Base-by-base conservation (phyloP, 2,113 vertebrate genomes). In the Conger conger region DNA sequence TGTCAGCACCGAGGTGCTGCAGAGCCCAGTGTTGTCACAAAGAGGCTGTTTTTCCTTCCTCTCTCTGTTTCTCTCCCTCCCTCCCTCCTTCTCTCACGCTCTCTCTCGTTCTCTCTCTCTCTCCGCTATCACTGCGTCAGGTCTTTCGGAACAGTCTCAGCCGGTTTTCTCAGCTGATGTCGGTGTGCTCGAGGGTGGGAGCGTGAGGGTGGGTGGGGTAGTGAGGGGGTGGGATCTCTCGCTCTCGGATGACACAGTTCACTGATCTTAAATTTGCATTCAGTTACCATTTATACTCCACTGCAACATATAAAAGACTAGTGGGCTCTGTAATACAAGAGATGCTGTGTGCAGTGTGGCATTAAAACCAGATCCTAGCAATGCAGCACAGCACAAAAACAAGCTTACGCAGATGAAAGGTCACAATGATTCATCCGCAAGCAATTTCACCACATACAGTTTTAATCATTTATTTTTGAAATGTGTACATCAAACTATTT, bases 261-360 rank as follows among this genome's bases (percentile, higher is more conserved):
- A 45, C 85, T 84, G 0, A 86, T 13, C 0, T 91, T 90, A 84
- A 87, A 91, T 83, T 87, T 86, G 15, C 63, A 82, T 23, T 50
- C 80, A 54, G 76, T 37, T 30, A 16, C 83, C 35, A 37, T 40
- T 40, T 36, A 79, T 40, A 36, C 11, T 16, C 35, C 35, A 40
- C 77, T 79, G 37, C 35, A 37, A 40, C 77, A 7, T 40, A 79
- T 40, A 79, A 79, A 36, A 79, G 77, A 40, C 37, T 79, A 79
- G 78, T 23, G 78, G 36, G 36, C 78, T 38, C 78, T 79, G 78
- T 79, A 42, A 11, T 40, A 79, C 35, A 54, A 30, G 83, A 80
- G 82, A 89, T 90, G 78, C 87, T 79, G 57, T 84, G 83, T 1
- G 68, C 76, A 83, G 78, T 85, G 87, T 92, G 63, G 1, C 88